Conservation (phyloP, 2,113 vertebrate species). For the Cygnus buccinator region DNA sequence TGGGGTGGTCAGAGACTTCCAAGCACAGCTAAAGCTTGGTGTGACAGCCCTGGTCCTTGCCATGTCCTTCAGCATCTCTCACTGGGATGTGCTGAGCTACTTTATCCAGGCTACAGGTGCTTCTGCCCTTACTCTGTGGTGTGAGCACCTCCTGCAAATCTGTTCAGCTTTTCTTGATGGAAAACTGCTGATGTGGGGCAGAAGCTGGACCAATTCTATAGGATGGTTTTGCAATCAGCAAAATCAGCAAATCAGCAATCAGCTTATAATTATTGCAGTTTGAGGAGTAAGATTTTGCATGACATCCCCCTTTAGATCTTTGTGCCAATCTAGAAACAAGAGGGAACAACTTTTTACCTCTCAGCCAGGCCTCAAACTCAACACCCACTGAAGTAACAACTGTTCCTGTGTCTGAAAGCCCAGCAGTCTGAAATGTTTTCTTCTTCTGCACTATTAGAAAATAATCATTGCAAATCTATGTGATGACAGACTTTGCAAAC, state of each 20-base stretch:
- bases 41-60: background rate
- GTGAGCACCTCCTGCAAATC: background rate
- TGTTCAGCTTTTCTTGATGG: background rate
- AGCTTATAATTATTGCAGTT: background rate
- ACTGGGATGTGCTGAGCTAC: background rate
- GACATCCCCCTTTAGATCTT: background rate
- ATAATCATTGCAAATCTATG: background rate
- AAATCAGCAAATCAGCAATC: too few species aligned
- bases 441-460: background rate
- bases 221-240: background rate
- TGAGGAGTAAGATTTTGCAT: background rate
- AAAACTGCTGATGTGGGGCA: background rate
- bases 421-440: background rate
- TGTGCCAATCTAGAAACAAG: background rate
- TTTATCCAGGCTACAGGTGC: background rate
- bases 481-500: background rate
- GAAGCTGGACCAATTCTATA: background rate
- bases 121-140: background rate
- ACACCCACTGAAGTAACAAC: background rate
- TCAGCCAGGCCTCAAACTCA: background rate
- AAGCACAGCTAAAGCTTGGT: background rate
- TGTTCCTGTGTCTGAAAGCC: too few species aligned
- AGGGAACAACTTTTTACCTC: background rate
- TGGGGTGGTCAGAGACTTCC: background rate
- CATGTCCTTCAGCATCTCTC: rapidly evolving